Percentiles rank a stretch among this genome's conserved stretches.
Conservation (phyloP, 2,888 invertebrate species). For the Cheilosia variabilis region DNA sequence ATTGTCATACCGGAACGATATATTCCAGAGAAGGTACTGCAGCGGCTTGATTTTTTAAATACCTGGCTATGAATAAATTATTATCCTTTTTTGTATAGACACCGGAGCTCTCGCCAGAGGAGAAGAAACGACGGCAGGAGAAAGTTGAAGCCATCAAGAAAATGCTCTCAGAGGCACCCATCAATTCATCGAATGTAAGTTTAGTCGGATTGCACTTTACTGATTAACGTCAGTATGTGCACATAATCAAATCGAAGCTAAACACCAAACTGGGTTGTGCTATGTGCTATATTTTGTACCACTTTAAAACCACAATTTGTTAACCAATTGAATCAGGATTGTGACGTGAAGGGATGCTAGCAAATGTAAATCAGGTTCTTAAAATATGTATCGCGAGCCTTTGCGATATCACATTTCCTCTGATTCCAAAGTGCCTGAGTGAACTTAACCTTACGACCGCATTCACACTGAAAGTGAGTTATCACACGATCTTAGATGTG, state of each 20-base stretch:
- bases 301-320: no score
- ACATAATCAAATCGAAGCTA: not conserved
- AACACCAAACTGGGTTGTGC: no score
- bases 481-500: no score
- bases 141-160: constrained; percentile 96
- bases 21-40: constrained; percentile 91
- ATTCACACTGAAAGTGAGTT: no score
- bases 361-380: no score
- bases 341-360: no score
- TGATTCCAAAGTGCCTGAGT: no score
- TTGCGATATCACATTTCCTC: no score
- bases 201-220: not conserved
- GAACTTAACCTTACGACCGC: no score
- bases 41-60: not conserved
- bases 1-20: constrained; percentile 96
- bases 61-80: not conserved
- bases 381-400: no score
- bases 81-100: constrained; percentile 83
- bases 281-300: no score
- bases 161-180: constrained; percentile 90
- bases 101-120: constrained; percentile 93
- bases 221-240: not conserved
- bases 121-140: constrained; percentile 91
- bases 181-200: constrained; percentile 82
- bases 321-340: no score